These are phyloP conservation scores for Cyanoderma ruficeps DNA, from an alignment of 2,113 vertebrate genomes.

Conservation along the genomic window DNA sequence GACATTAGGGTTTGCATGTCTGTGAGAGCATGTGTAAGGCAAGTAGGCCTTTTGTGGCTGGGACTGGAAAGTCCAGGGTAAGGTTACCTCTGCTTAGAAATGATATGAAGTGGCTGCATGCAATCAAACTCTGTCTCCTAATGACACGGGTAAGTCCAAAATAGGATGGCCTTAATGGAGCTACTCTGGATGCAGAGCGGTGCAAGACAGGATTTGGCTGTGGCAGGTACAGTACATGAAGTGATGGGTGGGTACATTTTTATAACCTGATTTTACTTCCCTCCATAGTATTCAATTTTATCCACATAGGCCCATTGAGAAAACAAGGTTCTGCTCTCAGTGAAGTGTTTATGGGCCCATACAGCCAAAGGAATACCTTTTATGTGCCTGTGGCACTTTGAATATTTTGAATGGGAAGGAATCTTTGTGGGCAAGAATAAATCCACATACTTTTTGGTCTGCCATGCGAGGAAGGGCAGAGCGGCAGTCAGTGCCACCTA, in stretches of 20 bases:
- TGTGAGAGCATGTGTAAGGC: background rate
- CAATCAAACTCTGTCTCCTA: background rate
- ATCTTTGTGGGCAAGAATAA: constrained; percentile 68
- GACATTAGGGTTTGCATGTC: background rate
- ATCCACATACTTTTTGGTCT: constrained; percentile 63
- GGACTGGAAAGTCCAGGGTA: background rate
- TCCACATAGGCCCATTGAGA: constrained; percentile 58
- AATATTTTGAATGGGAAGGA: constrained; percentile 70
- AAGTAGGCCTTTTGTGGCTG: background rate
- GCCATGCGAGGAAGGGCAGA: constrained; percentile 66
- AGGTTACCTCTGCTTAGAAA: background rate
- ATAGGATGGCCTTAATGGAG: background rate
- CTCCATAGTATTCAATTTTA: constrained; percentile 60
- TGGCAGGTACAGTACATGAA: background rate
- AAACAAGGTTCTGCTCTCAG: constrained; percentile 65
- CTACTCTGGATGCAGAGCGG: background rate
- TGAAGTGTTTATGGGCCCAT: constrained; percentile 62
- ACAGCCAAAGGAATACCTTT: constrained; percentile 63
- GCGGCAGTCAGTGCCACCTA: constrained; percentile 39
- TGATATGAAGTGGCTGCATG: background rate
- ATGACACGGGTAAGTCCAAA: background rate
- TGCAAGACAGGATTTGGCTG: background rate
- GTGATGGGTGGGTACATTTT: constrained; percentile 55
- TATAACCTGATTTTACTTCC: constrained; percentile 58
- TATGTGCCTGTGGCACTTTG: constrained; percentile 57